phyloP scores from a whole-genome alignment of 2,113 vertebrate genomes.

The Nibea albiflora region DNA sequence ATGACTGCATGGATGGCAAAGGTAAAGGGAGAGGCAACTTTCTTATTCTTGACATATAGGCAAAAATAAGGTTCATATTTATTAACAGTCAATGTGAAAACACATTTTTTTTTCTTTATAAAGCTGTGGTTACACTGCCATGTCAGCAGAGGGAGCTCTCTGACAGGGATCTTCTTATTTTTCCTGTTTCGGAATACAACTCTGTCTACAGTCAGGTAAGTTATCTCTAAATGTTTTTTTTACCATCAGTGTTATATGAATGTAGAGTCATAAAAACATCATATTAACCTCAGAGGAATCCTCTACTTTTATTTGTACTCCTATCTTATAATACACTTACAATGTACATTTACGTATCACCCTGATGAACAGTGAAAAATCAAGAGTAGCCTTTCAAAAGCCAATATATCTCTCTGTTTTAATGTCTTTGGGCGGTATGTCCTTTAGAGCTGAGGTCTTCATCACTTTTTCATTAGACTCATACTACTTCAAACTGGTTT shows the following conservation, averaged over 20 bases:
- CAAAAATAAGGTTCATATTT: background rate
- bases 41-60: background rate
- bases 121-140: background rate
- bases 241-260: background rate
- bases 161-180: background rate
- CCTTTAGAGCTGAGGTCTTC: too few species aligned
- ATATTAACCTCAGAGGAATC: too few species aligned
- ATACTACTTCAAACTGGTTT: background rate
- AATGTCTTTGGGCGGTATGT: background rate
- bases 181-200: background rate
- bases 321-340: background rate
- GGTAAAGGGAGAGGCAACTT: too few species aligned
- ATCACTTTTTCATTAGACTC: background rate
- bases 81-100: background rate
- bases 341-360: background rate
- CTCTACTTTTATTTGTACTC: background rate
- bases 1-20: too few species aligned
- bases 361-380: background rate
- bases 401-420: background rate
- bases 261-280: background rate
- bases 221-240: background rate
- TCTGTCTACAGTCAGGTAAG: background rate
- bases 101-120: background rate
- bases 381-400: background rate
- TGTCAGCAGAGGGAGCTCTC: constrained; percentile 52